Base-by-base conservation (phyloP, 2,113 vertebrate genomes). In the Thomomys bottae region DNA sequence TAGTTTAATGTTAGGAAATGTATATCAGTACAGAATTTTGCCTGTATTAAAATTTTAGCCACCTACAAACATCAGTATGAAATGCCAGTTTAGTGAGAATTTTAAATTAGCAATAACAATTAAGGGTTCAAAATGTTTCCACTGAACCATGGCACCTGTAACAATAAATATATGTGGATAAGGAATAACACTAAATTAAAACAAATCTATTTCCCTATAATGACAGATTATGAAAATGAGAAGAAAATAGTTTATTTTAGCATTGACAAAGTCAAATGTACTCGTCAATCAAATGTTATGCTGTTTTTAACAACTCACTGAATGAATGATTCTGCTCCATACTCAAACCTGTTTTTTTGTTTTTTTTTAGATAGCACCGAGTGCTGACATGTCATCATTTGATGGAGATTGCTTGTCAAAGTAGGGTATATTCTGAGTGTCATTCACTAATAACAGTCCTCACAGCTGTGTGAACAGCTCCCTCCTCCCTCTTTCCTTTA, bases 241-340 rank as follows among this genome's bases (percentile, higher is more conserved):
- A 93, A 79, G 34, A 89, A 89, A 82, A 54, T 17, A 38, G 26
- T 88, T 86, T 34, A 15, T 93, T 88, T 94, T 87, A 34, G 34
- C 4, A 42, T 68, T n/a, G 66, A 87, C 84, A 70, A 96, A 94
- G 82, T 34, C 28, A 94, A 88, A 79, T 24, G 42, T 67, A 73
- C 93, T 97, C 94, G 95, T 89, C 93, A 96, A 94, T 96, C 79
- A 96, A 86, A 96, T 67, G 63, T 81, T n/a, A 87, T 78, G 17
- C 88, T 76, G 96, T 96, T 94, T 12, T 96, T 94, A 93, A 97
- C 90, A 71, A 87, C 45, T 88, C 94, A 80, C 84, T 79, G 95
- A 97, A 94, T 88, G 28, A 92, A 71, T 54, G 91, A 92, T 96
- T 97, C 92, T 87, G 93, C 81, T 75, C 90, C 83, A 78, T 71